These are phyloP conservation scores for Anabas testudineus DNA, from an alignment of 2,797 vertebrate genomes.

Conservation along the genomic window DNA sequence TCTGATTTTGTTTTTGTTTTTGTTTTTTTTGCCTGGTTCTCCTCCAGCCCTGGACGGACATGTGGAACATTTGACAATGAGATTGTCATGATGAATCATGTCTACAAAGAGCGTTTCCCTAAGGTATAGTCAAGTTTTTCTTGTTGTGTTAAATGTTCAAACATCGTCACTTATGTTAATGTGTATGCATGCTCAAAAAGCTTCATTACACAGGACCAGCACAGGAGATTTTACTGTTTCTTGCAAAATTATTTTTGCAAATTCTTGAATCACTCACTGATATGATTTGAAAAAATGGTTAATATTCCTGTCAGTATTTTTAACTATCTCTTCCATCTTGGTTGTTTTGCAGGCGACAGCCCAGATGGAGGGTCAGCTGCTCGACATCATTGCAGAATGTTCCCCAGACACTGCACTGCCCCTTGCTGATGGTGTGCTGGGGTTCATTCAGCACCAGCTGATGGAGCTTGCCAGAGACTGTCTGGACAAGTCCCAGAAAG, in stretches of 20 bases:
- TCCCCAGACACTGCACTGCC: constrained; percentile 86
- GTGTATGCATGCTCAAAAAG: neutral
- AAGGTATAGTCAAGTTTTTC: constrained; percentile 79
- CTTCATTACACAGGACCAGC: constrained; percentile 9
- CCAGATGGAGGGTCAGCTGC: constrained; percentile 93
- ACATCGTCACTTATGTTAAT: neutral
- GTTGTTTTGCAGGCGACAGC: constrained; percentile 84
- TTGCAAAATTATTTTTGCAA: neutral
- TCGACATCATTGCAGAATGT: constrained; percentile 88
- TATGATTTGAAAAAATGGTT: neutral
- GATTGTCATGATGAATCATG: constrained; percentile 97
- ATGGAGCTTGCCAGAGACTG: constrained; percentile 93
- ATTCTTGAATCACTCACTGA: constrained; percentile 2
- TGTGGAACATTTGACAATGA: constrained; percentile 92
- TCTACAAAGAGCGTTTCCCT: constrained; percentile 95
- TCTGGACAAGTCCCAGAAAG: constrained; percentile 91
- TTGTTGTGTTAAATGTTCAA: neutral
- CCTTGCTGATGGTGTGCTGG: constrained; percentile 91
- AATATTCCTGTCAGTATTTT: constrained; percentile 8
- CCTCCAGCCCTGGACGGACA: constrained; percentile 90
- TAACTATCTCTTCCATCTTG: constrained; percentile 43
- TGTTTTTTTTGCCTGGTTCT: constrained; percentile 30
- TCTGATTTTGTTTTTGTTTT: constrained; percentile 10
- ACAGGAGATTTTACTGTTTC: neutral
- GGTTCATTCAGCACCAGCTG: constrained; percentile 97